Percentiles rank a stretch among this genome's conserved stretches.
phyloP scores from a whole-genome alignment of 2,888 invertebrate genomes.

The Acrobeloides nanus region DNA sequence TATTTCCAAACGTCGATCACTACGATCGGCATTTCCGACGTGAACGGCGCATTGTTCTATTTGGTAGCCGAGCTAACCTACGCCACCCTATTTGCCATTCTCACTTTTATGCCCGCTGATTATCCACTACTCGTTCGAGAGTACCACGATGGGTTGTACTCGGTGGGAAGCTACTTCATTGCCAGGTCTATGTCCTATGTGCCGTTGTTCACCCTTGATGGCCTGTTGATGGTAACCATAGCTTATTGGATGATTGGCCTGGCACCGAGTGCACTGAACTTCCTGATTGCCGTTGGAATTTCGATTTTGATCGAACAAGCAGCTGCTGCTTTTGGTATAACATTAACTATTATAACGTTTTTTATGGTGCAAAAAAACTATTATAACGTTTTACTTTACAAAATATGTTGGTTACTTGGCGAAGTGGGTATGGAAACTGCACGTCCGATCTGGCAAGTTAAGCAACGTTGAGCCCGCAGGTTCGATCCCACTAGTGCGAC shows the following conservation, averaged over 20 bases:
- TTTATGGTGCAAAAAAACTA: too few relatives aligned
- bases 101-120: conserved; percentile 78
- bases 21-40: conserved; percentile 87
- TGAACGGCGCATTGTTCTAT: conserved; percentile 81
- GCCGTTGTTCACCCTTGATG: conserved; percentile 76
- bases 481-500: too few relatives aligned
- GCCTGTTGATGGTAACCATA: conserved; percentile 72
- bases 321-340: conserved; percentile 34
- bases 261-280: conserved; percentile 7
- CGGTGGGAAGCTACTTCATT: conserved; percentile 57
- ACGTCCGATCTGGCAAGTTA: too few relatives aligned
- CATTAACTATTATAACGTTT: too few relatives aligned
- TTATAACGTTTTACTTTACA: too few relatives aligned
- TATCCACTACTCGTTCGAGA: conserved; percentile 82
- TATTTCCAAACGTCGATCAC: conserved; percentile 71
- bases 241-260: conserved; percentile 73
- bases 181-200: conserved; percentile 53
- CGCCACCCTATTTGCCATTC: conserved; percentile 83
- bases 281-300: conserved; percentile 31
- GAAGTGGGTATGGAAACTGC: too few relatives aligned
- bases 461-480: too few relatives aligned
- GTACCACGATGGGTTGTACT: conserved; percentile 80
- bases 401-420: too few relatives aligned
- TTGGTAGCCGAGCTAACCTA: conserved; percentile 86
- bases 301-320: conserved; percentile 39